A percentile compares a stretch with the other conserved stretches of the same genome.
These are phyloP conservation scores for Cotesia chilonis DNA, from an alignment of 1,140 invertebrate species.

Conservation along the genomic window DNA sequence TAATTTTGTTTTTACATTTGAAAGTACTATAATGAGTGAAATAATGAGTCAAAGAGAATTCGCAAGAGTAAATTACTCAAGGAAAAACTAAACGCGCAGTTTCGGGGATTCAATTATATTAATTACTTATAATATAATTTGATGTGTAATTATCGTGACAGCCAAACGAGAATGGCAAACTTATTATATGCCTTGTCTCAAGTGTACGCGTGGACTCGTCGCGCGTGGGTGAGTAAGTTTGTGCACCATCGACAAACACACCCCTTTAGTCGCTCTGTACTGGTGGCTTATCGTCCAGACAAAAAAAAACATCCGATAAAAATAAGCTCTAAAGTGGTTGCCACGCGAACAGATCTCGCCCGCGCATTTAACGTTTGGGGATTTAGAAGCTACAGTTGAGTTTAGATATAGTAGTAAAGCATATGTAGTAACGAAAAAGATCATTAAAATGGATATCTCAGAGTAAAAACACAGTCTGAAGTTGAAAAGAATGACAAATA, in stretches of 20 bases:
- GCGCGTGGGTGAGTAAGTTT: slow-evolving; percentile 36
- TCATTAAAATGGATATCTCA: not conserved
- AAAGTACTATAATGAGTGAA: too few species aligned
- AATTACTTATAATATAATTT: too few species aligned
- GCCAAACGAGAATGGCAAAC: slow-evolving; percentile 1
- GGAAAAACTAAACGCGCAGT: not conserved
- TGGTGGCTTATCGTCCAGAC: slow-evolving; percentile 42
- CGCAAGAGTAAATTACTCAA: not conserved
- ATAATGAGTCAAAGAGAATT: too few species aligned
- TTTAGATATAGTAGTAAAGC: not conserved
- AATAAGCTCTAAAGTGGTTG: slow-evolving; percentile 50
- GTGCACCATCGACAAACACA: slow-evolving; percentile 28
- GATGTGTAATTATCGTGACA: not conserved
- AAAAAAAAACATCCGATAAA: slow-evolving; percentile 46
- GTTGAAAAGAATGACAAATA: not conserved
- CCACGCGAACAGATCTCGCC: slow-evolving; percentile 17
- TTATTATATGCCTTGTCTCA: slow-evolving; percentile 2
- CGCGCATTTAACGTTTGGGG: not conserved
- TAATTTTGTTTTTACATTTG: too few species aligned
- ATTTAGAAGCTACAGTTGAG: slow-evolving; percentile 12
- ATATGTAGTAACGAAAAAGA: not conserved
- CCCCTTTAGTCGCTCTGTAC: slow-evolving; percentile 21
- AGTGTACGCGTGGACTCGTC: slow-evolving; percentile 27
- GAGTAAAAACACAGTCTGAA: not conserved
- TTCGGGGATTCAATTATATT: too few species aligned